These are phyloP conservation scores for Melinopterus prodromus DNA, from an alignment of 2,888 invertebrate genomes.

Conservation along the genomic window DNA sequence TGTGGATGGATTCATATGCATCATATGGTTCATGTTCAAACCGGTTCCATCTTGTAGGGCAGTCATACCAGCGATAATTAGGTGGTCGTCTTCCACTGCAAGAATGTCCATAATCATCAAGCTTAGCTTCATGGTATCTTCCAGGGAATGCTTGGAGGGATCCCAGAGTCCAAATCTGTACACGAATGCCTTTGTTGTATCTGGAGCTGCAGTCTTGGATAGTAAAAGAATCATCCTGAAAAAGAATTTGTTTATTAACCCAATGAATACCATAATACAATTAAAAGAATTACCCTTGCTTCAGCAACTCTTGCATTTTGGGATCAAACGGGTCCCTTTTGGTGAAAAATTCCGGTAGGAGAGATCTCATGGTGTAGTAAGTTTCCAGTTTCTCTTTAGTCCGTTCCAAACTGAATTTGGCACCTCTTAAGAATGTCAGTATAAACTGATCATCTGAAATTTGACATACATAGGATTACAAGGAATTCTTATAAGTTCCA, in stretches of 20 bases:
- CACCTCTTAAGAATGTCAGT: slow-evolving; percentile 69
- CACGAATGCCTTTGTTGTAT: slow-evolving; percentile 53
- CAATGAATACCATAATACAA: neutral
- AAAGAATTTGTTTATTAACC: neutral
- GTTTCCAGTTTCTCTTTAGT: slow-evolving; percentile 70
- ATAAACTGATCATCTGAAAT: slow-evolving; percentile 69
- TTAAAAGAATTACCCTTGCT: slow-evolving; percentile 57
- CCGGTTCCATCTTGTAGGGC: slow-evolving; percentile 67
- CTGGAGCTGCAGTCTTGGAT: slow-evolving; percentile 44
- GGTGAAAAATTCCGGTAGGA: slow-evolving; percentile 64
- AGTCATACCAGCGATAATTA: slow-evolving; percentile 63
- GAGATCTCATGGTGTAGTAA: slow-evolving; percentile 64
- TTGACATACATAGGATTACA: neutral
- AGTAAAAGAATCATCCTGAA: slow-evolving; percentile 21
- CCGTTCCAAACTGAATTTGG: slow-evolving; percentile 70
- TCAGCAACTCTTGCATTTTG: slow-evolving; percentile 51
- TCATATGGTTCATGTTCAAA: slow-evolving; percentile 64
- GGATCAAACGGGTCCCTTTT: slow-evolving; percentile 56
- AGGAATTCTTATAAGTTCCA: too few species aligned
- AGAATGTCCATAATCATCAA: slow-evolving; percentile 67
- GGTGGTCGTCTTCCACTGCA: slow-evolving; percentile 69
- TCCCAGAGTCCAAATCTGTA: slow-evolving; percentile 51
- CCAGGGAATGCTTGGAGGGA: slow-evolving; percentile 41
- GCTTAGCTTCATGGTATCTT: slow-evolving; percentile 61
- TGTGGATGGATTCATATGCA: slow-evolving; percentile 62